Base-by-base conservation (phyloP, 2,113 vertebrate genomes). In the Spheniscus mendiculus region DNA sequence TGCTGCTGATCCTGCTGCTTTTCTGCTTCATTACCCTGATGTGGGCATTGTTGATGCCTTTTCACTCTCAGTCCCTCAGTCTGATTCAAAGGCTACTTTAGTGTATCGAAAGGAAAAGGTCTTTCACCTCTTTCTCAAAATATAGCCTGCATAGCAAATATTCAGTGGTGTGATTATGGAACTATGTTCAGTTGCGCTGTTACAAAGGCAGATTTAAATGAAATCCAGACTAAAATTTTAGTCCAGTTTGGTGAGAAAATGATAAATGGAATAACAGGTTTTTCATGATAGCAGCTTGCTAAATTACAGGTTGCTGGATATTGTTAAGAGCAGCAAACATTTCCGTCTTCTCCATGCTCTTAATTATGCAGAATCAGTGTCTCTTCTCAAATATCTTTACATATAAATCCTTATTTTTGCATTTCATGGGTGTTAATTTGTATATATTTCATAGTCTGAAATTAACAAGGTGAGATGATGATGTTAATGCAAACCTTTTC, bases 11-110 rank as follows among this genome's bases (percentile, higher is more conserved):
- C 83, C 67, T 73, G 53, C 91, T 96, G 86, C 90, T 97, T 80
- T 98, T 98, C 86, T 97, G 91, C 95, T 95, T 97, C 95, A 95
- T 97, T 97, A 96, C 78, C 29, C 92, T 97, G 83, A 91, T 86
- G 63, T 93, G 40, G 81, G 63, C 72, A 95, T 96, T 96, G 92
- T 96, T 91, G 49, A 4, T 83, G 73, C 86, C 72, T 96, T 97
- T 97, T 88, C 86, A 50, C 42, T 96, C 83, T 38, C 47, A 42
- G 77, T 21, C 70, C 20, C 72, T 42, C 83, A 55, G 85, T 76
- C 66, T 93, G 67, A 78, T 96, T 97, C 42, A 96, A 92, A 93
- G 78, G 38, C 87, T 96, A n/a, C 61, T 92, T 90, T 14, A 95
- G 42, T 93, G 55, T 67, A 92, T 71, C 53, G 72, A 36, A 76